Evolutionary conservation across 2,888 invertebrate genomes (phyloP).

Genomic region (Lacanobia wlatinum): DNA sequence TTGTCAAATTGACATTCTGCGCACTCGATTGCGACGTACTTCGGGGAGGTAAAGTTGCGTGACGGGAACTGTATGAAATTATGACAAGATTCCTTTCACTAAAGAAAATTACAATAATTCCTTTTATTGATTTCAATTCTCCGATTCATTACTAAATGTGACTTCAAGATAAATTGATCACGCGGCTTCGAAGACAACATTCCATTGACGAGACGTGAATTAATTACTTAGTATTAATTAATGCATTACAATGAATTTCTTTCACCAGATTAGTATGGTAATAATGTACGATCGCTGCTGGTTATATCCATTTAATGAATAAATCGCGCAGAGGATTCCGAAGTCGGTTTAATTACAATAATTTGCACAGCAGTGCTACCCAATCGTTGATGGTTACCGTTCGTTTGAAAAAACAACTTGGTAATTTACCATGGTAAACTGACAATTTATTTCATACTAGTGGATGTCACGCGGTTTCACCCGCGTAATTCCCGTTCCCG

Average conservation of each 20-base stretch:
- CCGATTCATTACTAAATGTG: conserved; percentile 33
- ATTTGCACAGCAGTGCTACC: conserved; percentile 26
- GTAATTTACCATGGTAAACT: too few species aligned
- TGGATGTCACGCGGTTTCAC: too few species aligned
- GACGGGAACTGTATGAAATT: too few species aligned
- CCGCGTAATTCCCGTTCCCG: too few species aligned
- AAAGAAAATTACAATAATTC: conserved; percentile 18
- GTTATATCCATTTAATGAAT: conserved; percentile 47
- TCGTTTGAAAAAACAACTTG: background rate
- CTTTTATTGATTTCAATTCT: conserved; percentile 40
- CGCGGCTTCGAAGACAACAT: conserved; percentile 31
- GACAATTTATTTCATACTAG: too few species aligned
- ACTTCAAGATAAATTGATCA: conserved; percentile 35
- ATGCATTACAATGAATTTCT: conserved; percentile 49
- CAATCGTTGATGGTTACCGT: background rate
- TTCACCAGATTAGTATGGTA: conserved; percentile 37
- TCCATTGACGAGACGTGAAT: conserved; percentile 36
- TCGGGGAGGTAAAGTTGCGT: too few species aligned
- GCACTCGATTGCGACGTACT: too few species aligned
- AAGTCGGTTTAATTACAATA: conserved; percentile 19
- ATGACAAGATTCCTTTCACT: conserved; percentile 22
- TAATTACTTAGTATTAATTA: conserved; percentile 29
- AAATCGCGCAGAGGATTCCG: conserved; percentile 16
- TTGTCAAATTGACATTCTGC: too few species aligned
- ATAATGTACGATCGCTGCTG: conserved; percentile 16